Conservation (phyloP, 2,888 invertebrate genomes). For the Conus canariensis region DNA sequence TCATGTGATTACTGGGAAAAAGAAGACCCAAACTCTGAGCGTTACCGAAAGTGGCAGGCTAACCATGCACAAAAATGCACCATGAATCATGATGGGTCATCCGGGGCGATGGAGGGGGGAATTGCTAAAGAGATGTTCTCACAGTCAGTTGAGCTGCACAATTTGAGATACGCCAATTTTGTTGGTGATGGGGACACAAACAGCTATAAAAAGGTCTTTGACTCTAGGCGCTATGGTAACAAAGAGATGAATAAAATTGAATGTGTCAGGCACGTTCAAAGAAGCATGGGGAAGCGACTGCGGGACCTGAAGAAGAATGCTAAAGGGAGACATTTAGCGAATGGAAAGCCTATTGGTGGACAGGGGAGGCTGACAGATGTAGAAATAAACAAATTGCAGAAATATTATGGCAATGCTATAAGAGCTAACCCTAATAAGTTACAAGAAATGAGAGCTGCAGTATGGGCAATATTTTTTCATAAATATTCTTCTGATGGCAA, state of each 20-base stretch:
- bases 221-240: constrained; percentile 31
- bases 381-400: background rate
- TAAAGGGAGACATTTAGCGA: constrained; percentile 6
- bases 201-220: background rate
- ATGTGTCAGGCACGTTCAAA: constrained; percentile 44
- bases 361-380: background rate
- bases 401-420: too few species aligned
- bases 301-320: background rate
- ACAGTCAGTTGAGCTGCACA: background rate
- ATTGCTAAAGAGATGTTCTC: background rate
- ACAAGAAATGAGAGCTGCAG: too few species aligned
- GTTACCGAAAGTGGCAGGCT: background rate
- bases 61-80: constrained; percentile 5
- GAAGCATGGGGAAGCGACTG: constrained; percentile 20
- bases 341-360: constrained; percentile 37
- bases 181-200: constrained; percentile 23
- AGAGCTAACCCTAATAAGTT: too few species aligned
- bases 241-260: constrained; percentile 25
- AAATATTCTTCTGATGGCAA: too few species aligned
- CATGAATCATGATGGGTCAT: constrained; percentile 8
- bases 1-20: constrained; percentile 12
- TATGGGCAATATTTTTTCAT: too few species aligned
- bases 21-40: background rate
- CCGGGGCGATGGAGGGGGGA: background rate
- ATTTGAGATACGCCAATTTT: background rate